Evolutionary conservation across 2,888 invertebrate genomes (phyloP), one percentile per base, ranked within the genome.

Genomic region (Helleia helle): DNA sequence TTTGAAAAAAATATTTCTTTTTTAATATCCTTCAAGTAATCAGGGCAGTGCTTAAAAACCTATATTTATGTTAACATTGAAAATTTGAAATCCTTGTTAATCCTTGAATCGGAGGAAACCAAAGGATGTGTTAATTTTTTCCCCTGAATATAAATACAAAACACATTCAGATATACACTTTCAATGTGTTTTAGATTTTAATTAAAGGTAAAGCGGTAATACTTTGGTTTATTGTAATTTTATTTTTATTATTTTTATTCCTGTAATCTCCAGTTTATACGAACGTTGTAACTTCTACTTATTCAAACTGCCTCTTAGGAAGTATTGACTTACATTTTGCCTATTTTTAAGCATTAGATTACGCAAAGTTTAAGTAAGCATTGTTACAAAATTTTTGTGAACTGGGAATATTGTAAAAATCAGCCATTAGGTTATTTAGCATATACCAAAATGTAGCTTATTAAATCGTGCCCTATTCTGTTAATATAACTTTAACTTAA

Each of bases 361-460:
- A n/a, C n/a, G n/a, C n/a, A n/a, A n/a, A n/a, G n/a, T n/a, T n/a
- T n/a, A n/a, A n/a, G n/a, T n/a, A n/a, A n/a, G n/a, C n/a, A n/a
- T n/a, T n/a, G n/a, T n/a, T n/a, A n/a, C n/a, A n/a, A n/a, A n/a
- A n/a, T n/a, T n/a, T n/a, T n/a, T n/a, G n/a, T n/a, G n/a, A n/a
- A n/a, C n/a, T n/a, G n/a, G n/a, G n/a, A n/a, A n/a, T n/a, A n/a
- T n/a, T n/a, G n/a, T n/a, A n/a, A n/a, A n/a, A 39, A 69, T 81
- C n/a, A n/a, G 80, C 81, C 81, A 81, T 71, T 81, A 81, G 77
- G 55, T 68, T 61, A 57, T 52, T 66, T 81, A 83, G 83, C 83
- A 79, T 80, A 80, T 76, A 80, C 83, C 83, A 83, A 83, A 83
- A 76, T 73, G 58, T 74, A 72, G 75, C 62, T 60, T 52, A 64